Base-by-base conservation (phyloP, 1,140 invertebrate genomes). In the Cryptotermes secundus region DNA sequence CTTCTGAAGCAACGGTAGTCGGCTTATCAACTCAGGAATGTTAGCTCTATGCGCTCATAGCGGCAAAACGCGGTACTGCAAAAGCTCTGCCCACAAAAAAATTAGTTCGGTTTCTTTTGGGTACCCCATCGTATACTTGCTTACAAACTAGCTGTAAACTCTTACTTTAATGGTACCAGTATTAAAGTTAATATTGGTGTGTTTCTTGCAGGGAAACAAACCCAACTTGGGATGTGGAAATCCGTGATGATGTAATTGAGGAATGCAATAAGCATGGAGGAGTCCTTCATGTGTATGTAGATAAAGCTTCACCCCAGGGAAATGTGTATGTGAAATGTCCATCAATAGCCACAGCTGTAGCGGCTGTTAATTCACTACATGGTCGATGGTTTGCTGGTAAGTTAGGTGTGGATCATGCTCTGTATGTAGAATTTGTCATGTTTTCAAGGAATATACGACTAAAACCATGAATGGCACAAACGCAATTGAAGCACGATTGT, bases 281-380 rank as follows among this genome's bases (percentile, higher is more conserved):
- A 36, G 97, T 99, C 3, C 88, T 99, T 26, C 99, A 99, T 88
- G 96, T 99, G 7, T 99, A 97, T 89, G 98, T 99, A 9, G 99
- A 99, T 88, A 97, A 97, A 89, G 95, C 95, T 3, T 98, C 98
- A 3, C 94, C 96, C 0, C 96, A 98, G 87, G 99, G 99, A 53
- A 99, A 99, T 89, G 98, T 99, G 2, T 99, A 99, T 89, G 98
- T 99, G 10, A 99, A 99, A 90, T 99, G 98, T 91, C 97, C 98
- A 3, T 97, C 96, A 6, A 98, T 99, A 86, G 95, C 96, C 6
- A 97, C 97, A 10, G 98, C 99, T 1, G 97, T 98, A 1, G 96
- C 98, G 6, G 97, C 98, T 1, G 98, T 99, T 0, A 98, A 97
- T 90, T 96, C 97, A 1, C 91, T 99, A 31, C 99, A 99, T 90